A percentile compares a stretch with the other conserved stretches of the same genome.
Conservation (phyloP, 2,888 invertebrate species). For the Acronicta psi region DNA sequence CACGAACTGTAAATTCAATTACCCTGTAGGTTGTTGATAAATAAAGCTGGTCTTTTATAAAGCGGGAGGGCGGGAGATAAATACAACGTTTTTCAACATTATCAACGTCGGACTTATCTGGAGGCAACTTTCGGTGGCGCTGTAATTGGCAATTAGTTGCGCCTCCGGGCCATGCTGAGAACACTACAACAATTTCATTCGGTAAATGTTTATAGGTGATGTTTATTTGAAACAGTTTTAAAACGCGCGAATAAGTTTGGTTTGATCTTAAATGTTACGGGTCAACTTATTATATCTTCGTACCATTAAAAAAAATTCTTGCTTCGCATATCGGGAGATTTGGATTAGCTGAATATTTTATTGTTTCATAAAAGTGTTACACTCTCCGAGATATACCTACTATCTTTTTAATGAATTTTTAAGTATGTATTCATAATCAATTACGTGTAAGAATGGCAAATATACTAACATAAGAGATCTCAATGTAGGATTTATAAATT, state of each 20-base stretch:
- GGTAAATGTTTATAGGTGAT: too few relatives aligned
- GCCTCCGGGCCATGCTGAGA: constrained; percentile 55
- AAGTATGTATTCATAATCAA: too few relatives aligned
- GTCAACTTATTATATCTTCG: background rate
- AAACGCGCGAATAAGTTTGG: constrained; percentile 20
- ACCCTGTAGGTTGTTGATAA: constrained; percentile 33
- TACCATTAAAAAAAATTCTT: background rate
- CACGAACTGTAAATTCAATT: constrained; percentile 32
- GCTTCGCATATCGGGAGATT: too few relatives aligned
- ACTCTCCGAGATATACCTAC: too few relatives aligned
- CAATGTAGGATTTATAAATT: constrained; percentile 3
- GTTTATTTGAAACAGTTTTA: constrained; percentile 43
- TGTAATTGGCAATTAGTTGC: constrained; percentile 73
- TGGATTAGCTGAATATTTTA: too few relatives aligned
- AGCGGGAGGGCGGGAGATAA: constrained; percentile 43
- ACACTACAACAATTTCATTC: constrained; percentile 50
- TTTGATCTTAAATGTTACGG: constrained; percentile 7
- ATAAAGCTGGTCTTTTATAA: constrained; percentile 29
- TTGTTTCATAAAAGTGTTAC: too few relatives aligned
- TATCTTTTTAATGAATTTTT: too few relatives aligned
- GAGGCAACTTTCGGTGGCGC: constrained; percentile 54
- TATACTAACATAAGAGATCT: too few relatives aligned
- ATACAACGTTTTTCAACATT: constrained; percentile 47
- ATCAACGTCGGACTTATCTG: constrained; percentile 54
- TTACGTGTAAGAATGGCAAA: too few relatives aligned